phyloP scores from a whole-genome alignment of 2,888 invertebrate species.

The Melipona bicolor region DNA sequence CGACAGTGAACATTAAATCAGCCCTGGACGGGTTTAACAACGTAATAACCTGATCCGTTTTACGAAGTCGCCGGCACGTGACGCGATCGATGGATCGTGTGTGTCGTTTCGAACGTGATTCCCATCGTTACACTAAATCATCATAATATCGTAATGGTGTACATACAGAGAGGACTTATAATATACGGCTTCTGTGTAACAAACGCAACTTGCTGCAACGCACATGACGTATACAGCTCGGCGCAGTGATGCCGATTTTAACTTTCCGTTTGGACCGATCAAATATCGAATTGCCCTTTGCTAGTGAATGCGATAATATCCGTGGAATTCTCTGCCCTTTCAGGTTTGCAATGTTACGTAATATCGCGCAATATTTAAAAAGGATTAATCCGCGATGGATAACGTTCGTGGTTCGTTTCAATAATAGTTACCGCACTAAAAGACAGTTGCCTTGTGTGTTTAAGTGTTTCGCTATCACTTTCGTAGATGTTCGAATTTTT shows the following conservation, averaged over 20 bases:
- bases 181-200: not conserved
- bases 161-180: not conserved
- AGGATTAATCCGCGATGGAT: not conserved
- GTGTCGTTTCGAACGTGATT: slow-evolving; percentile 37
- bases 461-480: no score
- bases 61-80: slow-evolving; percentile 1
- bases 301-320: not conserved
- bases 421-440: not conserved
- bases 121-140: slow-evolving; percentile 18
- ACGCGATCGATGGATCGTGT: slow-evolving; percentile 7
- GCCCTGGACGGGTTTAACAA: not conserved
- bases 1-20: slow-evolving; percentile 28
- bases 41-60: slow-evolving; percentile 38
- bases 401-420: not conserved
- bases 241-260: not conserved
- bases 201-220: not conserved
- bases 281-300: not conserved
- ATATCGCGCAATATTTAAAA: not conserved
- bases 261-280: not conserved
- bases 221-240: not conserved
- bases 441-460: no score
- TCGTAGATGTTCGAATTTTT: no score
- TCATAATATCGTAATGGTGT: not conserved
- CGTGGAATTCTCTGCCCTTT: not conserved
- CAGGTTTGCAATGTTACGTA: not conserved